phyloP scores from a whole-genome alignment of 2,888 invertebrate genomes.

The Baronia brevicornis region DNA sequence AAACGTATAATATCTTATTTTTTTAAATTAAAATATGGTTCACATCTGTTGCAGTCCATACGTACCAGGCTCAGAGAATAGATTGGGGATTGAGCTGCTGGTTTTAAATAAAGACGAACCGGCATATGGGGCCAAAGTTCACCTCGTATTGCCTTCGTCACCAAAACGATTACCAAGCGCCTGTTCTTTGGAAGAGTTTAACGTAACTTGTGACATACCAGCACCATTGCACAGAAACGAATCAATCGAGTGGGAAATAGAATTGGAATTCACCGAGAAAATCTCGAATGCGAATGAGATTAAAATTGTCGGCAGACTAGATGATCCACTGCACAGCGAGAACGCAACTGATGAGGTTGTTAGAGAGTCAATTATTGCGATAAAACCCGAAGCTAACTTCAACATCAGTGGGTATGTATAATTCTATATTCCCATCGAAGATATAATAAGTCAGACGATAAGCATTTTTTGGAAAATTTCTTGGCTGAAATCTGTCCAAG shows the following conservation, averaged over 20 bases:
- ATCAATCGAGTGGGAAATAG: conserved; percentile 43
- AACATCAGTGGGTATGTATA: conserved; percentile 45
- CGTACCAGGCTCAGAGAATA: conserved; percentile 46
- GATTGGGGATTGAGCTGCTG: conserved; percentile 43
- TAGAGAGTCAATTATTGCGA: conserved; percentile 30
- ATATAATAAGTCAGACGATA: neutral
- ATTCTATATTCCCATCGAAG: neutral
- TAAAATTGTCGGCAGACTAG: conserved; percentile 33
- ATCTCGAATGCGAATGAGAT: conserved; percentile 29
- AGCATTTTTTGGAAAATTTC: too few relatives aligned
- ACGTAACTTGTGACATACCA: conserved; percentile 47
- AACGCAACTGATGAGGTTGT: conserved; percentile 34
- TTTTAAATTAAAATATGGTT: too few relatives aligned
- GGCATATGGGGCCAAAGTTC: conserved; percentile 51
- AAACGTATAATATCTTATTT: too few relatives aligned
- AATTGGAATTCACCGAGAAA: conserved; percentile 47
- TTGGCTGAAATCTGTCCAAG: too few relatives aligned
- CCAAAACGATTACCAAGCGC: conserved; percentile 49
- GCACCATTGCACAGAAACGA: conserved; percentile 44
- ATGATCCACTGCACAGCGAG: conserved; percentile 38
- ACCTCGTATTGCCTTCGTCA: conserved; percentile 39
- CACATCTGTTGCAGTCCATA: conserved; percentile 42
- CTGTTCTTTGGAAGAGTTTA: conserved; percentile 39
- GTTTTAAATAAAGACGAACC: conserved; percentile 53
- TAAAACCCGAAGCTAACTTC: conserved; percentile 40